Evolutionary conservation across 2,113 vertebrate species (phyloP).

Genomic region (Pteronura brasiliensis): DNA sequence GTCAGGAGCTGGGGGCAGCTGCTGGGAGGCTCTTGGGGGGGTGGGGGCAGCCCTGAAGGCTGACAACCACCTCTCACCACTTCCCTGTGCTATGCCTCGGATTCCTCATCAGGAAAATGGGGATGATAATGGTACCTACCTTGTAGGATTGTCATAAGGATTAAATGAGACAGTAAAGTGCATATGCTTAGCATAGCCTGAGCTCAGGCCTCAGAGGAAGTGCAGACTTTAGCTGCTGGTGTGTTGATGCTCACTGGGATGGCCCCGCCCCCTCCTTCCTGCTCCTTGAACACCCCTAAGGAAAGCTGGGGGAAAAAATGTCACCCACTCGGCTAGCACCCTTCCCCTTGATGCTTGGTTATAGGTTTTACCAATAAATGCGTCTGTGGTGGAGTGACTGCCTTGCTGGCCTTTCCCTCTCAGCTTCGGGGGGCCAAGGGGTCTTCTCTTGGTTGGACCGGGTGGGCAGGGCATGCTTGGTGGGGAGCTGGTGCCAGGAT

Average conservation of each 20-base stretch:
- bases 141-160: not conserved
- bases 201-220: not conserved
- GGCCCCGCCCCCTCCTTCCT: not conserved
- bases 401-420: not conserved
- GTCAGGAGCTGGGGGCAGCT: not conserved
- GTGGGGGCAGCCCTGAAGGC: not conserved
- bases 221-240: not conserved
- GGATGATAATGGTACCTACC: not conserved
- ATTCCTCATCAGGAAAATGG: slow-evolving; percentile 6
- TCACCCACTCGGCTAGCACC: not conserved
- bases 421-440: not conserved
- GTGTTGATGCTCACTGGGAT: no score
- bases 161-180: not conserved
- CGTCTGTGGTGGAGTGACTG: not conserved
- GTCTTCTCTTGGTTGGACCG: not conserved
- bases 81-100: not conserved
- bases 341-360: not conserved
- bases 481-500: not conserved
- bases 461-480: not conserved
- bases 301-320: not conserved
- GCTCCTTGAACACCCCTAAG: not conserved
- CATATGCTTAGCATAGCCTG: not conserved
- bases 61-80: not conserved
- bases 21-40: not conserved
- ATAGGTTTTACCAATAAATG: slow-evolving; percentile 60